Conservation (phyloP, 92 coral and sea anemone genomes). For the Zoanthus sociatus region DNA sequence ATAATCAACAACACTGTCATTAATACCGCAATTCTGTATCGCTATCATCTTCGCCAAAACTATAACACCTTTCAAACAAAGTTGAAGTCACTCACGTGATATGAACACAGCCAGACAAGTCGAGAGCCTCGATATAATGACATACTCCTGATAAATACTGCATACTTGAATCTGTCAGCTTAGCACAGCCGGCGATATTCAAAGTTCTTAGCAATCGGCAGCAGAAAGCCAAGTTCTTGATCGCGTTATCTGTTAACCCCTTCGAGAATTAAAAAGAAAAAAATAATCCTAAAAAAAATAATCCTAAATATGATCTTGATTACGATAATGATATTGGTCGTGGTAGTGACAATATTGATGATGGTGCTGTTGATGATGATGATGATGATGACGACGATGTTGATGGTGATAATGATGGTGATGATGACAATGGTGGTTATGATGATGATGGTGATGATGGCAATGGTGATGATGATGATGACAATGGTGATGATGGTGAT, state of each 20-base stretch:
- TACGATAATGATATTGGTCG: too few relatives aligned
- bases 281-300: too few relatives aligned
- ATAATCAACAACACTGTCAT: too few relatives aligned
- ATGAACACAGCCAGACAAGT: slow-evolving; percentile 84
- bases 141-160: slow-evolving; percentile 97
- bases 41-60: not conserved
- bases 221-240: slow-evolving; percentile 96
- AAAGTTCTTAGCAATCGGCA: slow-evolving; percentile 93
- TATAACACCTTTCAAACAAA: not conserved
- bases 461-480: too few relatives aligned
- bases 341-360: too few relatives aligned
- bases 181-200: slow-evolving; percentile 89
- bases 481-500: too few relatives aligned
- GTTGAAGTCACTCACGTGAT: slow-evolving; percentile 80
- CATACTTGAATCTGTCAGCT: slow-evolving; percentile 93
- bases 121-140: slow-evolving; percentile 85
- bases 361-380: too few relatives aligned
- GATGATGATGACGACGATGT: too few relatives aligned
- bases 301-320: too few relatives aligned
- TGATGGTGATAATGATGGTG: not conserved
- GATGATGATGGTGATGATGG: too few relatives aligned
- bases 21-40: not conserved
- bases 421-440: too few relatives aligned
- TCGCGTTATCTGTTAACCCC: slow-evolving; percentile 95
- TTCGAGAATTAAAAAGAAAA: too few relatives aligned